Percentiles rank a stretch among this genome's conserved stretches.
Evolutionary conservation across 2,888 invertebrate genomes (phyloP).

Genomic region (Drosophila neonasuta): DNA sequence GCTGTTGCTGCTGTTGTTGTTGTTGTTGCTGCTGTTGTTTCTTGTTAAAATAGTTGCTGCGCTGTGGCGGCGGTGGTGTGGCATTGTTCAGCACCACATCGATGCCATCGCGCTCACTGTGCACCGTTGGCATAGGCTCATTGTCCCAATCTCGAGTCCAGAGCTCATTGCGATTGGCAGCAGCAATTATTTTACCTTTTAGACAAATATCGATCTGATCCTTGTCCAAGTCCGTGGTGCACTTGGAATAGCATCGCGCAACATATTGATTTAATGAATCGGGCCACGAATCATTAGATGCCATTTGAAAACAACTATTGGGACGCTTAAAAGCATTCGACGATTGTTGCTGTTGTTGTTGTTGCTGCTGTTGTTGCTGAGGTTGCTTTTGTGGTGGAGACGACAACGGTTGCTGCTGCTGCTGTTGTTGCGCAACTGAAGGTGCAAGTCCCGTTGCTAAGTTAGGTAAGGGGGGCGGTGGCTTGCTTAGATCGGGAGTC

Average conservation of each 20-base stretch:
- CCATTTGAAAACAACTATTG: constrained; percentile 82
- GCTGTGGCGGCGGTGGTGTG: constrained; percentile 84
- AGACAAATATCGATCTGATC: constrained; percentile 97
- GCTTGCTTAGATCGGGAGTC: constrained; percentile 77
- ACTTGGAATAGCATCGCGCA: constrained; percentile 95
- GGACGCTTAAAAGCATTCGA: constrained; percentile 73
- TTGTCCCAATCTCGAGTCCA: constrained; percentile 97
- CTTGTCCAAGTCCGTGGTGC: constrained; percentile 92
- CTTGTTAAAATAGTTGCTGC: constrained; percentile 60
- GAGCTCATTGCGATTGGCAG: constrained; percentile 93
- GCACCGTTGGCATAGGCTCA: constrained; percentile 94
- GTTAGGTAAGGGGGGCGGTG: constrained; percentile 77
- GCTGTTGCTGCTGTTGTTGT: constrained; percentile 45
- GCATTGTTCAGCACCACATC: constrained; percentile 81
- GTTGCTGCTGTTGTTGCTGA: constrained; percentile 7
- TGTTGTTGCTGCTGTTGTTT: constrained; percentile 60
- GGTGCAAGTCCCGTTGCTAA: constrained; percentile 19
- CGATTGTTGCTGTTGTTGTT: constrained; percentile 11
- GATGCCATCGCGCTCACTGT: constrained; percentile 88
- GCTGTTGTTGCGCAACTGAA: background rate
- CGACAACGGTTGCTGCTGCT: constrained; percentile 8
- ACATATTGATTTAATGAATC: constrained; percentile 93
- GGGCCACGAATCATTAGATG: constrained; percentile 89
- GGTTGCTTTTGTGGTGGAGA: constrained; percentile 15
- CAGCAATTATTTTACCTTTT: constrained; percentile 95